These are phyloP conservation scores for Ochropacha duplaris DNA, from an alignment of 2,888 invertebrate species.

Conservation along the genomic window DNA sequence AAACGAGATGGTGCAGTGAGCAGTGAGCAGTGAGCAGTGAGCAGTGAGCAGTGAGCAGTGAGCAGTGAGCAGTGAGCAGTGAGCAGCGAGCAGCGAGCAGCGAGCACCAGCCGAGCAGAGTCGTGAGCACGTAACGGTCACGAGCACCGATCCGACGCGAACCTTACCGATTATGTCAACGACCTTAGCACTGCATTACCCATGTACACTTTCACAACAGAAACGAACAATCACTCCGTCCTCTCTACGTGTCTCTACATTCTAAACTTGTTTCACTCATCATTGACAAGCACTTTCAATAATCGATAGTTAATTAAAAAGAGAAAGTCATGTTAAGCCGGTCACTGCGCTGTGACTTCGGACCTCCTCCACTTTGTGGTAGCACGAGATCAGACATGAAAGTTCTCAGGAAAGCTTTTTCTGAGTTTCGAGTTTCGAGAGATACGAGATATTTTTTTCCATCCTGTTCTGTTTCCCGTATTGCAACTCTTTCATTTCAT, in stretches of 20 bases:
- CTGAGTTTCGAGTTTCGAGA: too few species aligned
- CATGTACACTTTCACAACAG: not conserved
- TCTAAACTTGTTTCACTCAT: not conserved
- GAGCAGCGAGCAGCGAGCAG: slow-evolving; percentile 1
- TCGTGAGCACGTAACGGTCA: slow-evolving; percentile 12
- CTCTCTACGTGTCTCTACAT: not conserved
- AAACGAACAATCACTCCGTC: not conserved
- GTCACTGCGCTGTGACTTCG: not conserved
- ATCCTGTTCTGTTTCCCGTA: too few species aligned
- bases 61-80: not conserved
- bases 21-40: not conserved
- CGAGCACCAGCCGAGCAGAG: too few species aligned
- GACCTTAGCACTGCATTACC: not conserved
- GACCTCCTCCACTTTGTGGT: not conserved
- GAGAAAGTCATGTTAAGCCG: not conserved
- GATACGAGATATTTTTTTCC: too few species aligned
- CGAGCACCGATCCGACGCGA: slow-evolving; percentile 6
- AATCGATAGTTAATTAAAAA: not conserved
- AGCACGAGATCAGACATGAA: not conserved
- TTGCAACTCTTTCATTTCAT: too few species aligned
- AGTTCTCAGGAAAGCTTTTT: not conserved
- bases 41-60: not conserved
- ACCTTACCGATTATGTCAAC: not conserved
- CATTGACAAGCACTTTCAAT: not conserved
- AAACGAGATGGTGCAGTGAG: too few species aligned